Conservation (phyloP, 1,140 invertebrate genomes). For the Rhagoletis zephyria region DNA sequence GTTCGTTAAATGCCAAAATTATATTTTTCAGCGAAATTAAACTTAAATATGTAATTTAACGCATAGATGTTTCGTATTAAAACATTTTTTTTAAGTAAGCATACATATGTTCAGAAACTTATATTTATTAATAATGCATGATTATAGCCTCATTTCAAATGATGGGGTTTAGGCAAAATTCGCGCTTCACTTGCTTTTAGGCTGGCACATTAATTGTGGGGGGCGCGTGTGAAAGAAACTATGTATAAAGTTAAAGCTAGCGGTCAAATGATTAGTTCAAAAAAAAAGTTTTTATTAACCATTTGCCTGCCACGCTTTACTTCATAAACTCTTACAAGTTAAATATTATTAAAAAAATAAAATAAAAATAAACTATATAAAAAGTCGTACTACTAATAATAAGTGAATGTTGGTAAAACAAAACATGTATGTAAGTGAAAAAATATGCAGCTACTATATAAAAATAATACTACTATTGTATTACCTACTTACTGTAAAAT, state of each 20-base stretch:
- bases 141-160: no score
- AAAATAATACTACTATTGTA: conserved; percentile 30
- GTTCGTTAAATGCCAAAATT: neutral
- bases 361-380: neutral
- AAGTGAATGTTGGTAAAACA: conserved; percentile 37
- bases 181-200: neutral
- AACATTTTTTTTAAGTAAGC: neutral
- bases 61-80: neutral
- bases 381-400: conserved; percentile 28
- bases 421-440: conserved; percentile 41
- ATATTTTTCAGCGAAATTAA: neutral
- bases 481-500: conserved; percentile 36
- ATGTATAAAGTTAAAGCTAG: neutral
- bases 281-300: conserved; percentile 4
- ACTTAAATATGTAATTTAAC: neutral
- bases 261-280: neutral
- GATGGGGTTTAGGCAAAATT: neutral
- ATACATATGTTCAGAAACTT: neutral
- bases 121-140: no score
- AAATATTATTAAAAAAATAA: conserved; percentile 31
- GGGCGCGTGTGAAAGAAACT: neutral
- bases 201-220: neutral
- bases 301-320: conserved; percentile 10
- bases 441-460: conserved; percentile 43
- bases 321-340: neutral